phyloP scores from a whole-genome alignment of 2,113 vertebrate genomes.

The Pandion haliaetus region DNA sequence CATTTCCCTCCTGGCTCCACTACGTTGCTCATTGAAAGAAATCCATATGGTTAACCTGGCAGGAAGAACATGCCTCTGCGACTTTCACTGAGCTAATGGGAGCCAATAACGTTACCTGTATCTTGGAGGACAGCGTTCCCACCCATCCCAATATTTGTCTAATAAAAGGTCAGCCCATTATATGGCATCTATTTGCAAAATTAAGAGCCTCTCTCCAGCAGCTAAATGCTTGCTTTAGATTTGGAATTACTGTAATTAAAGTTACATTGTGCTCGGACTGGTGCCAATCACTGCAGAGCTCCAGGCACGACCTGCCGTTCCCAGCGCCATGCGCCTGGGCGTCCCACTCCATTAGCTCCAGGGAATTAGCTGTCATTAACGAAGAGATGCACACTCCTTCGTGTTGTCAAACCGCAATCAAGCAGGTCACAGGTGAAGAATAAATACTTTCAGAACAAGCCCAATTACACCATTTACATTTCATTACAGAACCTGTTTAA shows the following conservation, averaged over 20 bases:
- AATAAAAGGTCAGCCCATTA: slow-evolving; percentile 70
- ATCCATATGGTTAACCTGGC: slow-evolving; percentile 10
- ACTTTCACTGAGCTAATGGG: slow-evolving; percentile 50
- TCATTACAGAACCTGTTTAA: slow-evolving; percentile 74
- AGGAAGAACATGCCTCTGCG: background rate
- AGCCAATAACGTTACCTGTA: slow-evolving; percentile 18
- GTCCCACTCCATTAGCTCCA: slow-evolving; percentile 72
- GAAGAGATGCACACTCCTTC: slow-evolving; percentile 66
- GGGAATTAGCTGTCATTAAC: slow-evolving; percentile 75
- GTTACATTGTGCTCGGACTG: slow-evolving; percentile 68
- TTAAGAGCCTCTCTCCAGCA: slow-evolving; percentile 61
- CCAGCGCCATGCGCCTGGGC: slow-evolving; percentile 27
- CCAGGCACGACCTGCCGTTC: slow-evolving; percentile 54
- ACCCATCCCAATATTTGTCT: slow-evolving; percentile 59
- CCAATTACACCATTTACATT: slow-evolving; percentile 79
- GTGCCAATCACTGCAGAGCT: slow-evolving; percentile 70
- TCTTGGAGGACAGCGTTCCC: background rate
- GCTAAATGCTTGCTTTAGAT: slow-evolving; percentile 69
- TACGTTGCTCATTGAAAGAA: background rate
- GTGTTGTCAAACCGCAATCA: slow-evolving; percentile 78
- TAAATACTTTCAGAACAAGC: slow-evolving; percentile 77
- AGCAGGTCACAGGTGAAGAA: slow-evolving; percentile 74
- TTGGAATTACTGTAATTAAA: slow-evolving; percentile 76
- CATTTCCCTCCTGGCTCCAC: background rate
- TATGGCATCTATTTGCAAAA: slow-evolving; percentile 63